phyloP scores from a whole-genome alignment of 2,113 vertebrate genomes.

The Melanotaenia duboulayi region DNA sequence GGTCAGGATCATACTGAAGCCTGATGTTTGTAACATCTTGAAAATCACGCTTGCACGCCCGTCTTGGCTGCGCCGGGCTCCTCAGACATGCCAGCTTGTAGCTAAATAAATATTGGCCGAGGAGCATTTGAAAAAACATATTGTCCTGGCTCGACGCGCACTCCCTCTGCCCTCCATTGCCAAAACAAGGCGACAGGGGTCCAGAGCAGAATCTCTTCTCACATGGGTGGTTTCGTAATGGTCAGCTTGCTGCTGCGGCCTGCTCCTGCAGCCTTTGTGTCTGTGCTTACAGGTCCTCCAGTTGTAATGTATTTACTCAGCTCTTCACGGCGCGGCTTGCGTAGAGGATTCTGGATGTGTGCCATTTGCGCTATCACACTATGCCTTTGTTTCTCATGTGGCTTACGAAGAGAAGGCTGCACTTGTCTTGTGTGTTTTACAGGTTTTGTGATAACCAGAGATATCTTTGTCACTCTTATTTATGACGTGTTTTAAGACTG shows the following conservation, averaged over 20 bases:
- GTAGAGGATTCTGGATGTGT: conserved; percentile 50
- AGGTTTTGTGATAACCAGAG: conserved; percentile 63
- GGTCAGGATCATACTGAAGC: conserved; percentile 47
- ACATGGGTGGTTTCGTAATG: conserved; percentile 58
- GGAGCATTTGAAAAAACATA: conserved; percentile 81
- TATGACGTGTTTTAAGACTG: conserved; percentile 61
- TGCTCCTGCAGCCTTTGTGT: conserved; percentile 61
- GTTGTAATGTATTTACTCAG: conserved; percentile 43
- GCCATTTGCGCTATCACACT: conserved; percentile 63
- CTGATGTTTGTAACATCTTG: conserved; percentile 67
- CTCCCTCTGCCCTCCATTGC: conserved; percentile 63
- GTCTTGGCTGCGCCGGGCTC: conserved; percentile 53
- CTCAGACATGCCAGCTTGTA: conserved; percentile 75
- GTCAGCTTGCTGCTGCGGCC: conserved; percentile 53
- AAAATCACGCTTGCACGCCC: conserved; percentile 44
- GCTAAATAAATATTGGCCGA: conserved; percentile 79
- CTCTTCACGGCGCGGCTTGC: conserved; percentile 38
- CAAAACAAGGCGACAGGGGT: conserved; percentile 68
- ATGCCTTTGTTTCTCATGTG: conserved; percentile 62
- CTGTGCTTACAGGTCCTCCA: conserved; percentile 20
- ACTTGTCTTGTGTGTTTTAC: conserved; percentile 64
- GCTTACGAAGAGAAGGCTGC: conserved; percentile 50
- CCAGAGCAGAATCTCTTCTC: conserved; percentile 61
- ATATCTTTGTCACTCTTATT: conserved; percentile 75
- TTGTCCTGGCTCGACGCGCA: conserved; percentile 74